These are phyloP conservation scores for Stenopsyche tienmushanensis DNA, from an alignment of 1,140 invertebrate species.

Conservation along the genomic window DNA sequence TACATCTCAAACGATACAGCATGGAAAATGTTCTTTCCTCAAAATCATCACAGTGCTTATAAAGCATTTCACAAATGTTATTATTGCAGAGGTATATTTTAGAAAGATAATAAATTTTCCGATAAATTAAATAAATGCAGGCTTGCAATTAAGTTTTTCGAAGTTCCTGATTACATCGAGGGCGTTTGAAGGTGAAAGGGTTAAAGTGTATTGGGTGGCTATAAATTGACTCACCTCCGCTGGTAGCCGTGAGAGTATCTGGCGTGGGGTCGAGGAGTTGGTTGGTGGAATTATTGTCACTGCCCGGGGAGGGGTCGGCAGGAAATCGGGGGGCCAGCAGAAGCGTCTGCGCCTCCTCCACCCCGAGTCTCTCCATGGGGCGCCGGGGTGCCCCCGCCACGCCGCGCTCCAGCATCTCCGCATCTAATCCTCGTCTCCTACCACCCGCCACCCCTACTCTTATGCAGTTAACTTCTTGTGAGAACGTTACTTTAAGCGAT, in stretches of 20 bases:
- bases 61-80: no score
- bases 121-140: no score
- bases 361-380: constrained; percentile 36
- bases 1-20: no score
- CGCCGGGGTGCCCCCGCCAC: constrained; percentile 28
- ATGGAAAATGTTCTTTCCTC: no score
- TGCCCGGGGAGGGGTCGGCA: constrained; percentile 33
- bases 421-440: no score
- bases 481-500: background rate
- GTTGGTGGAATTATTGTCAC: constrained; percentile 32
- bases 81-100: no score
- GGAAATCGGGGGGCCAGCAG: constrained; percentile 18
- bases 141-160: no score
- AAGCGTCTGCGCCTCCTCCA: constrained; percentile 38
- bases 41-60: no score
- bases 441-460: constrained; percentile 1
- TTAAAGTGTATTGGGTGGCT: no score
- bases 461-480: background rate
- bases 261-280: constrained; percentile 37
- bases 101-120: no score
- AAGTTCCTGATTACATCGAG: no score
- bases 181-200: no score
- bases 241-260: constrained; percentile 36
- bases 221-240: constrained; percentile 38
- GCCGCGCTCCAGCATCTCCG: constrained; percentile 36